Conservation (phyloP, 2,113 vertebrate species). For the Girardinichthys multiradiatus region DNA sequence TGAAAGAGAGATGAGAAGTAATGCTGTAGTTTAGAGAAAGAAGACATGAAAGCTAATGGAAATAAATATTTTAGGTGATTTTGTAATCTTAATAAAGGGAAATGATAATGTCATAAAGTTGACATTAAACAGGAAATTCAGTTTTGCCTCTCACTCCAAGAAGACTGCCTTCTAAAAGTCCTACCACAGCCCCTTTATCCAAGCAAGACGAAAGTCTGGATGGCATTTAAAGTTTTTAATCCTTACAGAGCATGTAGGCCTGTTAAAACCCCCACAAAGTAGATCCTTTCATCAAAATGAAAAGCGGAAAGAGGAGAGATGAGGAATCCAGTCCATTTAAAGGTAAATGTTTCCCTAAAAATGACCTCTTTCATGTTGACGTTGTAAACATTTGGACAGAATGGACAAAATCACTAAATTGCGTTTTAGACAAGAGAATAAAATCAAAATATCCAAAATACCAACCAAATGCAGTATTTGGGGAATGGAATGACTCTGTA, state of each 20-base stretch:
- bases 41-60: background rate
- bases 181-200: constrained; percentile 14
- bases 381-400: background rate
- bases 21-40: background rate
- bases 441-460: constrained; percentile 43
- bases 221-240: constrained; percentile 22
- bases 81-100: constrained; percentile 28
- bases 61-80: background rate
- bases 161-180: constrained; percentile 34
- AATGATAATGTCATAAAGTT: constrained; percentile 51
- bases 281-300: constrained; percentile 26
- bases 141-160: constrained; percentile 16
- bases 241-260: constrained; percentile 3
- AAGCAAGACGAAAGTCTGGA: constrained; percentile 23
- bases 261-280: constrained; percentile 27
- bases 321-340: background rate
- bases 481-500: constrained; percentile 38
- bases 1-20: background rate
- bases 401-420: background rate
- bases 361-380: background rate
- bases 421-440: constrained; percentile 7
- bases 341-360: background rate
- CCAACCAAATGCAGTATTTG: constrained; percentile 46
- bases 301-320: background rate
- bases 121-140: constrained; percentile 45